Evolutionary conservation across 2,113 vertebrate species (phyloP).

Genomic region (Rhinolophus ferrumequinum): DNA sequence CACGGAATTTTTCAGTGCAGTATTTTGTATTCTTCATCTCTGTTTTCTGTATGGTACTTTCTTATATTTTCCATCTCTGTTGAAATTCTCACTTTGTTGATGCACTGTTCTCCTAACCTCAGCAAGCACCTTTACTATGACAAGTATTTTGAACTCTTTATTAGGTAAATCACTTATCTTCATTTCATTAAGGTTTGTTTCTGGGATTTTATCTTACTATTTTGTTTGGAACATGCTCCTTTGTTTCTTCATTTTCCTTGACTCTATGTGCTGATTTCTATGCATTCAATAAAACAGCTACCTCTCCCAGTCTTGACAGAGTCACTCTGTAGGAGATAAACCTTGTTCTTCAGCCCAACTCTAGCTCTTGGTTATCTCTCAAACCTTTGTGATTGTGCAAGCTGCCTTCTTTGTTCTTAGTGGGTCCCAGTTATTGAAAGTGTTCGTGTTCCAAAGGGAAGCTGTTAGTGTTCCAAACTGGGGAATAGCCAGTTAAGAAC

Average conservation of each 20-base stretch:
- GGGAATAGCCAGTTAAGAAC: neutral
- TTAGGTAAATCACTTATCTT: neutral
- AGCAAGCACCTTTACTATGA: neutral
- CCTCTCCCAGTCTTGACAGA: neutral
- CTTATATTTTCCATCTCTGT: neutral
- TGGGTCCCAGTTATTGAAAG: neutral
- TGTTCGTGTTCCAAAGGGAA: neutral
- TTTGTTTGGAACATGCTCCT: neutral
- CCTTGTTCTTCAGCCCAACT: neutral
- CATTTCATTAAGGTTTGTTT: neutral
- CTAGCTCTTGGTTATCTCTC: neutral
- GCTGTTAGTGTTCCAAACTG: too few species aligned
- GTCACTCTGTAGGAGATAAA: neutral
- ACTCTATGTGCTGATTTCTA: neutral
- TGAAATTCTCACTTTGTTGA: neutral
- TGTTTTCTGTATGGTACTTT: neutral
- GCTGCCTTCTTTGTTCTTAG: neutral
- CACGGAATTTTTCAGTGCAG: neutral
- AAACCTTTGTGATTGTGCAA: neutral
- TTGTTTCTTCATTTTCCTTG: neutral
- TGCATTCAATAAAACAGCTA: neutral
- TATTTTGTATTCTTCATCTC: neutral
- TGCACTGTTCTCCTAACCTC: neutral
- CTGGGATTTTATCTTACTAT: neutral
- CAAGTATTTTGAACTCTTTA: neutral